phyloP scores from a whole-genome alignment of 1,140 invertebrate genomes.

The Aphelenchoides avenae region DNA sequence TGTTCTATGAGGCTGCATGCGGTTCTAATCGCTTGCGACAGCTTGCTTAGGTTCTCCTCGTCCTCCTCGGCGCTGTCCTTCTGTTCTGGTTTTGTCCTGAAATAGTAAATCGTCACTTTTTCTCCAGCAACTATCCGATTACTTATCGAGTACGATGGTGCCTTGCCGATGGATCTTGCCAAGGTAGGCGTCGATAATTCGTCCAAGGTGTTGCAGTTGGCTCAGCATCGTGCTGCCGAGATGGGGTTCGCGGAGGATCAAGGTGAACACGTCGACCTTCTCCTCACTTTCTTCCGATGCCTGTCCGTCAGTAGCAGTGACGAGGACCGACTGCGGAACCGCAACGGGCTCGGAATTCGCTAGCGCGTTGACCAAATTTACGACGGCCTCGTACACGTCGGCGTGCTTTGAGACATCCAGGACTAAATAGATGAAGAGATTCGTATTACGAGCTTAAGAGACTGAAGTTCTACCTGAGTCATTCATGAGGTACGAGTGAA shows the following conservation, averaged over 20 bases:
- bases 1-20: background rate
- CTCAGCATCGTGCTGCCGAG: constrained; percentile 8
- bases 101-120: constrained; percentile 6
- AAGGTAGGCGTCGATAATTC: constrained; percentile 83
- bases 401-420: constrained; percentile 83
- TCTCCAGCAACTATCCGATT: too few species aligned
- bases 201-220: constrained; percentile 75
- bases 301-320: constrained; percentile 4
- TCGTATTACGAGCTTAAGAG: background rate
- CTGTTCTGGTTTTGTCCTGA: constrained; percentile 1
- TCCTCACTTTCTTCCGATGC: background rate
- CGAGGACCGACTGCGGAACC: background rate
- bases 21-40: background rate
- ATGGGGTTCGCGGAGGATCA: too few species aligned
- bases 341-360: constrained; percentile 11
- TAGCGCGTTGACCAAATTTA: constrained; percentile 10
- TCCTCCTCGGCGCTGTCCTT: background rate
- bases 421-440: constrained; percentile 63
- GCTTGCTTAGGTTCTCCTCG: background rate
- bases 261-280: background rate
- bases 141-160: too few species aligned
- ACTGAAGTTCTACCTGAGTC: constrained; percentile 72
- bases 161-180: too few species aligned
- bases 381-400: constrained; percentile 16
- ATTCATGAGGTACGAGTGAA: constrained; percentile 84